phyloP scores from a whole-genome alignment of 2,113 vertebrate species.

The Lasiurus cinereus region DNA sequence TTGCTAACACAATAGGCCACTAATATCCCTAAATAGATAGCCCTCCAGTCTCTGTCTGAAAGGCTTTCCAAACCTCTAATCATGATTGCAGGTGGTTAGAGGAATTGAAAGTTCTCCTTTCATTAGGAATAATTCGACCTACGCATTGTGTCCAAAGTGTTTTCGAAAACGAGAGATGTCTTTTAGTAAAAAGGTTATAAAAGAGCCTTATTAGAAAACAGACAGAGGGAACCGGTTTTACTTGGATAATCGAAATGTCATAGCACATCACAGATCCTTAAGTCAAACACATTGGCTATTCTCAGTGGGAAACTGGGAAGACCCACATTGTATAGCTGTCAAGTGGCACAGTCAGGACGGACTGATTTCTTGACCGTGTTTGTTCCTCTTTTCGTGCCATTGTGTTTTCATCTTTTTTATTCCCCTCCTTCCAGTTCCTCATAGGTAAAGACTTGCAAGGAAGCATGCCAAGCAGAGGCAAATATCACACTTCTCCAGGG shows the following conservation, averaged over 20 bases:
- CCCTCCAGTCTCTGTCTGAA: not conserved
- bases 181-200: not conserved
- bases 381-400: not conserved
- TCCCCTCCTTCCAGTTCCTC: not conserved
- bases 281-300: not conserved
- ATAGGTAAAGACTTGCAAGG: not conserved
- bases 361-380: not conserved
- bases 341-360: not conserved
- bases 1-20: not conserved
- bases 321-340: not conserved
- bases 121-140: not conserved
- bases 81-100: not conserved
- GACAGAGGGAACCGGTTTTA: not conserved
- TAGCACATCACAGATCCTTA: not conserved
- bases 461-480: not conserved
- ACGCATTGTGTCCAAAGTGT: not conserved
- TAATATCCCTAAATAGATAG: not conserved
- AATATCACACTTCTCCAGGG: not conserved
- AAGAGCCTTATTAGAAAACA: constrained; percentile 2
- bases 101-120: not conserved
- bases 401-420: not conserved
- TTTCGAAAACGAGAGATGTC: not conserved
- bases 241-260: not conserved
- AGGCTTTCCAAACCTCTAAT: not conserved
- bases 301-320: not conserved